phyloP scores from a whole-genome alignment of 2,113 vertebrate genomes.

The Platysternon megacephalum region DNA sequence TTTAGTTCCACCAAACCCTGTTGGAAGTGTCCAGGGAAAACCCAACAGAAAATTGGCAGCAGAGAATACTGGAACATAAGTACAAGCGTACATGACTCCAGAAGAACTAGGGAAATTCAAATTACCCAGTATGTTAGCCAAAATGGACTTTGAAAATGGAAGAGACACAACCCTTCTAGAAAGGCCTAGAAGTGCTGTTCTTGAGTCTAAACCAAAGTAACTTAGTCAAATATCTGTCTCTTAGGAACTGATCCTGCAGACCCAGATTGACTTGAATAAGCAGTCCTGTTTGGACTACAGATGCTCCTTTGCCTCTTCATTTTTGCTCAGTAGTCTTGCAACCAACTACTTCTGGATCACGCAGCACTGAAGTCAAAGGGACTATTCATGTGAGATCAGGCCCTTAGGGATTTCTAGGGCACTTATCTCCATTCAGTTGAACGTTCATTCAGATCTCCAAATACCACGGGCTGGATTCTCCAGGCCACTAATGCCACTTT shows the following conservation, averaged over 20 bases:
- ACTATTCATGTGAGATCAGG: background rate
- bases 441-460: background rate
- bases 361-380: background rate
- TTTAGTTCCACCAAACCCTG: background rate
- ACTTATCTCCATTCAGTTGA: background rate
- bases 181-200: background rate
- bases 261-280: background rate
- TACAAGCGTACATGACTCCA: background rate
- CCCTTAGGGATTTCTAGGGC: background rate
- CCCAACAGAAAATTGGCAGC: background rate
- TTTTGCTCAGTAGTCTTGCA: background rate
- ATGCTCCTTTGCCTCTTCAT: background rate
- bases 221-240: background rate
- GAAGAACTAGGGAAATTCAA: background rate
- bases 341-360: background rate
- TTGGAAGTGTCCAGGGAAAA: background rate
- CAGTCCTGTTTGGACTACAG: background rate
- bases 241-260: background rate
- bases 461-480: background rate
- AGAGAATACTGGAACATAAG: background rate
- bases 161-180: background rate
- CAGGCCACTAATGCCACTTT: background rate
- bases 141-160: background rate
- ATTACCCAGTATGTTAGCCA: background rate
- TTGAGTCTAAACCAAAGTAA: background rate